phyloP scores from a whole-genome alignment of 1,140 invertebrate species.

The Mycetomoellerius zeteki region DNA sequence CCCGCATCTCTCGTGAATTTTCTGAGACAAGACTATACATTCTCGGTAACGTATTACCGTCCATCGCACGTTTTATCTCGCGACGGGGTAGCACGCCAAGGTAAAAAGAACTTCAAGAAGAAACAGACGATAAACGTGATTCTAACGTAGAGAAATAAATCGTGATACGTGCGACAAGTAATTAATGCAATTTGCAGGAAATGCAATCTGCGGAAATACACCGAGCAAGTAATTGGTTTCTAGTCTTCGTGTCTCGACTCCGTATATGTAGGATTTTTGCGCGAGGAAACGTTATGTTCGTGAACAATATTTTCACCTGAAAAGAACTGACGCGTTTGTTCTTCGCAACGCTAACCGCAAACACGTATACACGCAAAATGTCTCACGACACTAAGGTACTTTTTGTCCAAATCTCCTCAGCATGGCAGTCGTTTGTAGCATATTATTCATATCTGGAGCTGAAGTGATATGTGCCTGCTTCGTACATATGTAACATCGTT shows the following conservation, averaged over 20 bases:
- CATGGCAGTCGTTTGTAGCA: background rate
- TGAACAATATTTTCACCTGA: background rate
- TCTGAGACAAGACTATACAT: constrained; percentile 89
- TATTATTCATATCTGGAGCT: constrained; percentile 42
- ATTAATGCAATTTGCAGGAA: constrained; percentile 23
- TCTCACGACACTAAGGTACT: constrained; percentile 1
- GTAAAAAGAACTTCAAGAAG: constrained; percentile 30
- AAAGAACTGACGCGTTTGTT: constrained; percentile 5
- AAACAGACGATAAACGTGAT: constrained; percentile 35
- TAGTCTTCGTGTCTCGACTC: background rate
- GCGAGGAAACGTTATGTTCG: background rate
- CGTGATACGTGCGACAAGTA: constrained; percentile 9
- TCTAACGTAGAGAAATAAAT: constrained; percentile 30
- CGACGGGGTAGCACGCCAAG: constrained; percentile 81
- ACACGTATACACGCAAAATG: background rate
- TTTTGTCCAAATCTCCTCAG: constrained; percentile 32
- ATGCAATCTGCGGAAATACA: background rate
- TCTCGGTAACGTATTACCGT: constrained; percentile 88
- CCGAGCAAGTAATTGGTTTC: background rate
- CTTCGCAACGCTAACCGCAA: constrained; percentile 17
- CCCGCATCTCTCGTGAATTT: constrained; percentile 89
- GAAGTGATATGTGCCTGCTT: background rate
- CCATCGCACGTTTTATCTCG: constrained; percentile 87
- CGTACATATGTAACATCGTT: constrained; percentile 42
- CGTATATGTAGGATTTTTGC: too few relatives aligned